Base-by-base conservation (phyloP, 2,113 vertebrate genomes). In the Calyptomena viridis region DNA sequence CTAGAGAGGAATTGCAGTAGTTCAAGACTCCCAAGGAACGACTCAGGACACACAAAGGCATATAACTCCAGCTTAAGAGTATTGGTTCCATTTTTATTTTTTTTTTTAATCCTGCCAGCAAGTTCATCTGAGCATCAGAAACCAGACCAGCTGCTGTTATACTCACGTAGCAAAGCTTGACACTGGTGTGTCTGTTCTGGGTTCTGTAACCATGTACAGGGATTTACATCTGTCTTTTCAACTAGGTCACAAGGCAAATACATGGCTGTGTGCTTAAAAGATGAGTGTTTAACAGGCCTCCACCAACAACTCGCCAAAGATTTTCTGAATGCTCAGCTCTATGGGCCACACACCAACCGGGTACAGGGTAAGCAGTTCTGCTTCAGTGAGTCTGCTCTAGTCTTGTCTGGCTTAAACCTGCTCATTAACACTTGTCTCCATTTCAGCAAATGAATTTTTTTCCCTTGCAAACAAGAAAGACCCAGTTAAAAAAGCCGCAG, bases 401-500 rank as follows among this genome's bases (percentile, higher is more conserved):
- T 3, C 55, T 30, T 42, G 17, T 12, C 33, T 55, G 40, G 0
- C 20, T 12, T 33, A 4, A 44, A 2, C 15, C 46, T 40, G 21
- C 8, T 71, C 20, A 81, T 14, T 72, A 35, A 52, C 33, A 33
- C 7, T 92, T 25, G 8, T 91, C 84, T 87, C 68, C 2, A 0
- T 96, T 96, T 42, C 97, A 99, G 99, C 96, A 74, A 99, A 98
- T 49, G 97, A 99, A 33, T 97, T 98, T 96, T 98, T 99, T 59
- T 99, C 99, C 13, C 92, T 99, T 56, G 93, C 97, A 69, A 99
- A 98, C 69, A 99, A 99, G 98, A 98, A 82, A 46, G 95, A 84
- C 14, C 52, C 18, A 1, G 93, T 98, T 30, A 98, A 99, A 97
- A 98, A 98, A 62, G 98, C 99, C 7, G 99, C 99, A 0, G 97